A percentile compares a stretch with the other conserved stretches of the same genome.
Conservation (phyloP, 1,140 invertebrate genomes). For the Hypothenemus hampei region DNA sequence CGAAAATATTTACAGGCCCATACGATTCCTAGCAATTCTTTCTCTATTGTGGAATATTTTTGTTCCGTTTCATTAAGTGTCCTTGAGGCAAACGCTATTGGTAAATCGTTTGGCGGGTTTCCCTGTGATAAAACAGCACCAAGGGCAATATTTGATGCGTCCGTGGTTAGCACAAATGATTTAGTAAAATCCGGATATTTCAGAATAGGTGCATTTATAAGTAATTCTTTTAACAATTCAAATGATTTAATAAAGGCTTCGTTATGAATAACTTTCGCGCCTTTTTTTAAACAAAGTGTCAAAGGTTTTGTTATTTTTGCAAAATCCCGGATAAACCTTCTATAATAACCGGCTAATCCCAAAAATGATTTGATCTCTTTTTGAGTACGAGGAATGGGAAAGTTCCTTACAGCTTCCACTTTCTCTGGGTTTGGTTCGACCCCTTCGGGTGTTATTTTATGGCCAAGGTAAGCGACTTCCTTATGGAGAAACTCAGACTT, state of each 20-base stretch:
- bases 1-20: constrained; percentile 45
- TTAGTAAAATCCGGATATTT: constrained; percentile 37
- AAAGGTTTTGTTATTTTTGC: constrained; percentile 41
- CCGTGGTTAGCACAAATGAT: constrained; percentile 43
- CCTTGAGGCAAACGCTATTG: constrained; percentile 39
- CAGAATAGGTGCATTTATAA: constrained; percentile 39
- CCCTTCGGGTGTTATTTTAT: constrained; percentile 30
- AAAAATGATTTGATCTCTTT: constrained; percentile 44
- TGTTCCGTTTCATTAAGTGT: constrained; percentile 35
- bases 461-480: constrained; percentile 32
- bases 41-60: constrained; percentile 38
- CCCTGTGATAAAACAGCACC: constrained; percentile 41
- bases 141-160: constrained; percentile 41
- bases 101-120: constrained; percentile 33
- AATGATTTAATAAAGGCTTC: constrained; percentile 26
- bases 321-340: constrained; percentile 33
- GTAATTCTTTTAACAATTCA: constrained; percentile 32
- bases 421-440: constrained; percentile 31
- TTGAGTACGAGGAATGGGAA: constrained; percentile 13
- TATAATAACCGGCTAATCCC: constrained; percentile 41
- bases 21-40: constrained; percentile 41
- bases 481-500: constrained; percentile 22
- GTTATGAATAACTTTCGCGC: too few relatives aligned
- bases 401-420: constrained; percentile 16
- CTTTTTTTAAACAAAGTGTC: constrained; percentile 37